Percentiles rank a stretch among this genome's conserved stretches.
Conservation (phyloP, 1,140 invertebrate genomes). For the Luehdorfia chinensis region DNA sequence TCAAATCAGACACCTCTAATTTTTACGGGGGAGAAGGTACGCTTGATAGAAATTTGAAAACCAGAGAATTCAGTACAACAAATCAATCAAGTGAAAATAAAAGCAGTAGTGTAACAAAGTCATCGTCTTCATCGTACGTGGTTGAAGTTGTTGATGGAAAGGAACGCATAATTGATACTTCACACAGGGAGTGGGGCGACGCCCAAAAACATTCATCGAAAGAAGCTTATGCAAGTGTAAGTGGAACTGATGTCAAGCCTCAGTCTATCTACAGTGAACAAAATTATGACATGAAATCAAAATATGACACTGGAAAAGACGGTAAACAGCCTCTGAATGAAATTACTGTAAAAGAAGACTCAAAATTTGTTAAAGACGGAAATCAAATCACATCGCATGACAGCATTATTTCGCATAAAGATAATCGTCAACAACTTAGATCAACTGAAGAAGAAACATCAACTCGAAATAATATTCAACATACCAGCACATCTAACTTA, state of each 20-base stretch:
- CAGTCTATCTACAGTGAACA: slow-evolving; percentile 72
- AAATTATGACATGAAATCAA: slow-evolving; percentile 73
- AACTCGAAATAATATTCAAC: slow-evolving; percentile 18
- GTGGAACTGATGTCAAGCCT: slow-evolving; percentile 75
- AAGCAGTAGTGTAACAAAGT: slow-evolving; percentile 71
- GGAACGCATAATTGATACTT: slow-evolving; percentile 77
- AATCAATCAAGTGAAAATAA: slow-evolving; percentile 67
- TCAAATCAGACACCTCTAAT: slow-evolving; percentile 51
- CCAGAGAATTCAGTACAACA: slow-evolving; percentile 54
- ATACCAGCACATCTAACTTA: slow-evolving; percentile 15
- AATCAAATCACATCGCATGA: slow-evolving; percentile 54
- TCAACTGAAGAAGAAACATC: not conserved
- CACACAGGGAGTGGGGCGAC: slow-evolving; percentile 76
- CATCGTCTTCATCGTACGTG: slow-evolving; percentile 77
- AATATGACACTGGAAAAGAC: slow-evolving; percentile 76
- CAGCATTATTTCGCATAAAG: slow-evolving; percentile 53
- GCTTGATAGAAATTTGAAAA: slow-evolving; percentile 54
- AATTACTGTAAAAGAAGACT: slow-evolving; percentile 58
- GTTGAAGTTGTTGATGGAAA: slow-evolving; percentile 80
- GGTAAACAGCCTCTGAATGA: slow-evolving; percentile 59
- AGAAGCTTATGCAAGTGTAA: slow-evolving; percentile 71
- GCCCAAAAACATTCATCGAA: slow-evolving; percentile 67
- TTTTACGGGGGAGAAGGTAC: slow-evolving; percentile 62
- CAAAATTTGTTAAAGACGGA: slow-evolving; percentile 61
- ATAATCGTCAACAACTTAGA: slow-evolving; percentile 1